These are phyloP conservation scores for Oryzias melastigma DNA, from an alignment of 2,113 vertebrate genomes.

Conservation along the genomic window DNA sequence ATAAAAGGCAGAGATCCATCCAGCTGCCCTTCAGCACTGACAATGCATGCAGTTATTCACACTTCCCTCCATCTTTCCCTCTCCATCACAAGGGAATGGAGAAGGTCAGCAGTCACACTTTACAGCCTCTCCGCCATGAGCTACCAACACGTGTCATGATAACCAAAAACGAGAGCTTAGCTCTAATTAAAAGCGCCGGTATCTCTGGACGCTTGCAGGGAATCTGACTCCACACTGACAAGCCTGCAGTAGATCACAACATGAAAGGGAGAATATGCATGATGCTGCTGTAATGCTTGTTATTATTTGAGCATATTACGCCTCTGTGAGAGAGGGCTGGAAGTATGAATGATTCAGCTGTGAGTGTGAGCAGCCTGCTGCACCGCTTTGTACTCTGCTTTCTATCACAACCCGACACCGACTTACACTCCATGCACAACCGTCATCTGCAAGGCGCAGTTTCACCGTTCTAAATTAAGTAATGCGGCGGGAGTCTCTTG, in stretches of 20 bases:
- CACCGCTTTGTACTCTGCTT: conserved; percentile 29
- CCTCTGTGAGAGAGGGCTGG: conserved; percentile 14
- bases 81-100: conserved; percentile 25
- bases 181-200: conserved; percentile 57
- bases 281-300: conserved; percentile 31
- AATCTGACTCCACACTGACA: conserved; percentile 25
- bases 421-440: conserved; percentile 19
- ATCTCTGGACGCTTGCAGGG: conserved; percentile 26
- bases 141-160: conserved; percentile 51
- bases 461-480: conserved; percentile 19
- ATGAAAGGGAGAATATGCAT: conserved; percentile 11
- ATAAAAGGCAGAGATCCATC: conserved; percentile 11
- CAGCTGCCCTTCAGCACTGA: conserved; percentile 21
- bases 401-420: conserved; percentile 28
- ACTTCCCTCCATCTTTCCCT: not conserved
- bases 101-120: conserved; percentile 62
- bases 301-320: conserved; percentile 34
- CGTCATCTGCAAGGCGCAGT: conserved; percentile 16
- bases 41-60: conserved; percentile 1
- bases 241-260: conserved; percentile 3
- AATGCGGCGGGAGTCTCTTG: not conserved
- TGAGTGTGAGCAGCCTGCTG: conserved; percentile 3
- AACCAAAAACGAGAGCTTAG: conserved; percentile 51
- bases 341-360: conserved; percentile 22
- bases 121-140: conserved; percentile 33